These are phyloP conservation scores for Hypotaenidia okinawae DNA, from an alignment of 2,797 vertebrate species.

Conservation along the genomic window DNA sequence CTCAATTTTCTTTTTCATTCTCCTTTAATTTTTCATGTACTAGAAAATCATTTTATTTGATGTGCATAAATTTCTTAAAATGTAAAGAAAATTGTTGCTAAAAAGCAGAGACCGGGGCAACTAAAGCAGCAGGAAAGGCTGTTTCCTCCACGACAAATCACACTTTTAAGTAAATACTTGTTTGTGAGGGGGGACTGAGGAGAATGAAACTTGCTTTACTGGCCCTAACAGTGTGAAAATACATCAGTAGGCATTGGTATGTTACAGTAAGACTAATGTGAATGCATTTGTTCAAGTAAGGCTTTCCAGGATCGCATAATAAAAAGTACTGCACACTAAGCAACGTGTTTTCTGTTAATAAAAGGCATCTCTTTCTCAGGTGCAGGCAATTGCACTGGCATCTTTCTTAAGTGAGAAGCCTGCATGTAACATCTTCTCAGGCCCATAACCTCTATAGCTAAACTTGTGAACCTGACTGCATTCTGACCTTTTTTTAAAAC, in stretches of 20 bases:
- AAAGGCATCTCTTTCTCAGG: not conserved
- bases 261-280: not conserved
- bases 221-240: not conserved
- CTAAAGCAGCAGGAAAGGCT: not conserved
- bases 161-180: not conserved
- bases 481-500: not conserved
- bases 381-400: not conserved
- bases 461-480: not conserved
- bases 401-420: not conserved
- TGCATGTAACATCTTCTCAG: not conserved
- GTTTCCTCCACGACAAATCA: not conserved
- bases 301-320: not conserved
- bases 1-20: slow-evolving; percentile 65
- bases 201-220: not conserved
- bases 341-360: not conserved
- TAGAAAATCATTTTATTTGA: slow-evolving; percentile 48
- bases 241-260: not conserved
- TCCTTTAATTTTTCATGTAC: slow-evolving; percentile 65
- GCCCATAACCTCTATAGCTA: not conserved
- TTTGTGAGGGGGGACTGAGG: not conserved
- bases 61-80: slow-evolving; percentile 21
- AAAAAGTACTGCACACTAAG: not conserved
- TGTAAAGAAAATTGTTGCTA: not conserved
- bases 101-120: not conserved
- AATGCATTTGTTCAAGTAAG: not conserved